These are phyloP conservation scores for Chiroxiphia lanceolata DNA, from an alignment of 2,797 vertebrate species.

Conservation along the genomic window DNA sequence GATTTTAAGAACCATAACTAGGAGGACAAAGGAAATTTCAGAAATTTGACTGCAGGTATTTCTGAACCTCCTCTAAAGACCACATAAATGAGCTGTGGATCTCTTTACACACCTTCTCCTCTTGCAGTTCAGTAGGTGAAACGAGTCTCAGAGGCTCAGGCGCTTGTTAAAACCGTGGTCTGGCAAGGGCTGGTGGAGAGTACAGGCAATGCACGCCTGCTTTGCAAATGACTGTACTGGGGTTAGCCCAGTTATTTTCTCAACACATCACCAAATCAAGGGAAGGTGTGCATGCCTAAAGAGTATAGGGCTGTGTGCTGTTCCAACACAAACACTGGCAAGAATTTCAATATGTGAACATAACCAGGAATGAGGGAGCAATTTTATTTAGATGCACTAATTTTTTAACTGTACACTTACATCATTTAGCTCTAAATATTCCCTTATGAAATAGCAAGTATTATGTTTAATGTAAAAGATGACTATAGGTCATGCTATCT, in stretches of 20 bases:
- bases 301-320: background rate
- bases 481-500: background rate
- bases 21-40: background rate
- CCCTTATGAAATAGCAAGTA: background rate
- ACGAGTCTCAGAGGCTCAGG: background rate
- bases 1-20: background rate
- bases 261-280: background rate
- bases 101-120: background rate
- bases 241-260: background rate
- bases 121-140: background rate
- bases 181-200: background rate
- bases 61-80: background rate
- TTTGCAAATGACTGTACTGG: background rate
- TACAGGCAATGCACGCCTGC: accelerated
- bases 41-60: background rate
- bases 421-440: background rate
- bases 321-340: background rate
- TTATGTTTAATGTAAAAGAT: background rate
- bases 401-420: background rate
- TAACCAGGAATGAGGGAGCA: background rate
- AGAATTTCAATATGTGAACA: background rate
- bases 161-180: accelerated
- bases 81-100: accelerated
- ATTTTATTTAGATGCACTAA: background rate
- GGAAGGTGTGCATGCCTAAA: background rate